phyloP scores from a whole-genome alignment of 2,888 invertebrate genomes.

The Lordiphosa fenestrarum region DNA sequence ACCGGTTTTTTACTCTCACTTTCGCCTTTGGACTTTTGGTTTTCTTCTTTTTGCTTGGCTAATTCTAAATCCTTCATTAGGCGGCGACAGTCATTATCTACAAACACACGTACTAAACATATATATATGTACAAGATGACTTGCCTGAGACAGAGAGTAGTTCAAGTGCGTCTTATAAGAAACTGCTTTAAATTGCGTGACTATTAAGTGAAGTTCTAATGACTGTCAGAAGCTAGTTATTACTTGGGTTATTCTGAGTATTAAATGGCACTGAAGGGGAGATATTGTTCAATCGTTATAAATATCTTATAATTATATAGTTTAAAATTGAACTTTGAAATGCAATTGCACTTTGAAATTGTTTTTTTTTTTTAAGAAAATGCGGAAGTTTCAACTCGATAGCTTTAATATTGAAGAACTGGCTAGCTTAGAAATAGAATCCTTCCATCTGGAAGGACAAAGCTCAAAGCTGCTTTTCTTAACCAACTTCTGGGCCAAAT shows the following conservation, averaged over 20 bases:
- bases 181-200: slow-evolving; percentile 50
- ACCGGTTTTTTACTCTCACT: slow-evolving; percentile 57
- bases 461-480: too few relatives aligned
- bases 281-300: too few relatives aligned
- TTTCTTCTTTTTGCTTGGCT: slow-evolving; percentile 30
- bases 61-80: slow-evolving; percentile 63
- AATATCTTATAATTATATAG: too few relatives aligned
- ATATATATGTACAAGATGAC: slow-evolving; percentile 14
- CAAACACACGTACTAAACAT: slow-evolving; percentile 4
- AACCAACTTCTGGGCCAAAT: too few relatives aligned
- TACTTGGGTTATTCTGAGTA: neutral
- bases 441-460: too few relatives aligned
- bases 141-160: slow-evolving; percentile 18
- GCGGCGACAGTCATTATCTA: slow-evolving; percentile 8
- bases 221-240: slow-evolving; percentile 15
- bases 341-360: too few relatives aligned
- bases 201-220: slow-evolving; percentile 41
- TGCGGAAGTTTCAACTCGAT: too few relatives aligned
- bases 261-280: slow-evolving; percentile 9
- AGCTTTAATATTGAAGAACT: too few relatives aligned
- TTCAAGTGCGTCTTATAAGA: slow-evolving; percentile 58
- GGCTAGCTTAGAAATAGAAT: too few relatives aligned
- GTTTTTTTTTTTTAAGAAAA: too few relatives aligned
- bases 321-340: too few relatives aligned
- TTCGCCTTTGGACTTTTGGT: slow-evolving; percentile 34